Evolutionary conservation across 2,888 invertebrate species (phyloP), one percentile per base, ranked within the genome.

Genomic region (Thecophora atra): DNA sequence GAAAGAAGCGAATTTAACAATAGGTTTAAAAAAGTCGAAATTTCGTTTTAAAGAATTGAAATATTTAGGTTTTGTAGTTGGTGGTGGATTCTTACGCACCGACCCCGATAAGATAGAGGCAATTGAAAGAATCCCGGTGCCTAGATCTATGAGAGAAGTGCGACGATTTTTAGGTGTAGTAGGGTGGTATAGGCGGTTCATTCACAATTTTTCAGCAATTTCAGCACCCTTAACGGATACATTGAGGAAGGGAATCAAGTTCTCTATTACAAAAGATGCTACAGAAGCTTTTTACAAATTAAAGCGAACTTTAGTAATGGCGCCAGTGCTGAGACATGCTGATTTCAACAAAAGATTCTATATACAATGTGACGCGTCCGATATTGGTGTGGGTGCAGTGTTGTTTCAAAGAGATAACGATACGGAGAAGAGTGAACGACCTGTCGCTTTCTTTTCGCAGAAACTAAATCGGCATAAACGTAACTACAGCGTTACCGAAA

Each of bases 31-130:
- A 13, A 75, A 71, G 26, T 72, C 70, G 13, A 72, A 73, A 51
- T 75, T 75, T 60, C 54, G 63, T 19, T 69, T 72, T n/a, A 37
- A 19, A 44, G 68, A 75, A n/a, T 65, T 74, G 1, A 72, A 68
- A 13, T 76, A 76, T 13, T 21, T 76, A 13, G 73, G 74, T 0
- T 66, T 68, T 54, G 17, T 60, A 1, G 51, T 76, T 15, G 73
- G 74, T 0, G 21, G 28, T 11, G 76, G 73, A n/a, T n/a, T n/a
- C n/a, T n/a, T n/a, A n/a, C n/a, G n/a, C 26, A 67, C 72, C 1
- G 74, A 75, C 26, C 72, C 73, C 0, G 72, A 56, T 1, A 74
- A 74, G 51, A 71, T 74, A 1, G 21, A 19, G 7, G 71, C 72
- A 0, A 72, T 75, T 24, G n/a, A 13, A 8, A 47, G 70, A 11